Base-by-base conservation (phyloP, 2,888 invertebrate genomes). In the Stenoptilia bipunctidactyla region DNA sequence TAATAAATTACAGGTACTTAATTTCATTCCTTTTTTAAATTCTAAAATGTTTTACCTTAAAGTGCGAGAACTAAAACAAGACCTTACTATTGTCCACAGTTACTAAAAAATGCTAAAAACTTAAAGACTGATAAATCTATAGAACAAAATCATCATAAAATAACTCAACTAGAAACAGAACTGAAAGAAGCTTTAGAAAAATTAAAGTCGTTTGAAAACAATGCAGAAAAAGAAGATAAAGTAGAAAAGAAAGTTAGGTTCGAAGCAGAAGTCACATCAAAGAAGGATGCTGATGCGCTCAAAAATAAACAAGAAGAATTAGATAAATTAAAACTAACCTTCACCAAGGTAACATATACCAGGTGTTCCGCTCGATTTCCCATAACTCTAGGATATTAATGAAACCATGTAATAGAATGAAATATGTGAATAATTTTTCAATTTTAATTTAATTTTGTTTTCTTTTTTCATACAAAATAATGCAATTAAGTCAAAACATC, bases 1-100 rank as follows among this genome's bases (percentile, higher is more conserved):
- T 57, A 92, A 90, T 54, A 87, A 88, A 45, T 61, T 92, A 51
- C 88, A 89, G 63, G 85, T 84, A 66, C n/a, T n/a, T 20, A 20
- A 5, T 20, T 8, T 20, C 3, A 20, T 20, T 20, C 4, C 12
- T n/a, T 27, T 10, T 34, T 14, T 39, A 40, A 8, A n/a, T 30
- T 30, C 9, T 30, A 30, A 30, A 30, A 30, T 10, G 9, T 3
- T 10, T 30, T 9, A 30, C 9, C 14, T 13, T 40, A 20, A n/a
- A n/a, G n/a, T n/a, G n/a, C n/a, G n/a, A n/a, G n/a, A n/a, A n/a
- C n/a, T n/a, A n/a, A n/a, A n/a, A 2, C 12, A 35, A 25, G 38
- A 39, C 44, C 42, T 30, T 15, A 42, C n/a, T n/a, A n/a, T n/a
- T n/a, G n/a, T 69, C 71, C 8, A 27, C 53, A 85, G 84, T 63